These are phyloP conservation scores for Idaea straminata DNA, from an alignment of 2,888 invertebrate species.

Conservation along the genomic window DNA sequence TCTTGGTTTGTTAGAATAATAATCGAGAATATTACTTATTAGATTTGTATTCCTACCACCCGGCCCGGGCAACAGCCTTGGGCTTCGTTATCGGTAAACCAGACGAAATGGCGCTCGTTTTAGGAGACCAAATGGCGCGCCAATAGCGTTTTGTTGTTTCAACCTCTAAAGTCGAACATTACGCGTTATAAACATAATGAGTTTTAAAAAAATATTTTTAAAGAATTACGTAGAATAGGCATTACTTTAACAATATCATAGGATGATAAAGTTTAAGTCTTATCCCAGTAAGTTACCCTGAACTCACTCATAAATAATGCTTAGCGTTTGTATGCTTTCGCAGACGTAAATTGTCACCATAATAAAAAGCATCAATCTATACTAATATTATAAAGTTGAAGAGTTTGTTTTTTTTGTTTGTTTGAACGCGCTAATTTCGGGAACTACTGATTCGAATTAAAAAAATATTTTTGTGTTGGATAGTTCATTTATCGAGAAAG, in stretches of 20 bases:
- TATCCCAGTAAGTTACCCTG: too few relatives aligned
- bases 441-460: too few relatives aligned
- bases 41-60: not conserved
- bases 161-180: not conserved
- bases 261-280: too few relatives aligned
- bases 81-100: constrained; percentile 4
- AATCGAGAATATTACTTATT: constrained; percentile 1
- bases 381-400: too few relatives aligned
- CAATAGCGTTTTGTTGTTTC: constrained; percentile 12
- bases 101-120: constrained; percentile 24
- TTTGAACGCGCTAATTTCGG: too few relatives aligned
- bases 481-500: too few relatives aligned
- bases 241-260: not conserved
- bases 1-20: constrained; percentile 5
- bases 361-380: too few relatives aligned
- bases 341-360: too few relatives aligned
- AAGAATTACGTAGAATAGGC: not conserved
- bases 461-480: too few relatives aligned
- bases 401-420: too few relatives aligned
- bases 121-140: constrained; percentile 29
- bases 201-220: not conserved
- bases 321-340: too few relatives aligned
- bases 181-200: not conserved
- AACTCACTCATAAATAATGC: too few relatives aligned
- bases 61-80: not conserved